Evolutionary conservation across 2,888 invertebrate species (phyloP).

Genomic region (Nephrotoma appendiculata): DNA sequence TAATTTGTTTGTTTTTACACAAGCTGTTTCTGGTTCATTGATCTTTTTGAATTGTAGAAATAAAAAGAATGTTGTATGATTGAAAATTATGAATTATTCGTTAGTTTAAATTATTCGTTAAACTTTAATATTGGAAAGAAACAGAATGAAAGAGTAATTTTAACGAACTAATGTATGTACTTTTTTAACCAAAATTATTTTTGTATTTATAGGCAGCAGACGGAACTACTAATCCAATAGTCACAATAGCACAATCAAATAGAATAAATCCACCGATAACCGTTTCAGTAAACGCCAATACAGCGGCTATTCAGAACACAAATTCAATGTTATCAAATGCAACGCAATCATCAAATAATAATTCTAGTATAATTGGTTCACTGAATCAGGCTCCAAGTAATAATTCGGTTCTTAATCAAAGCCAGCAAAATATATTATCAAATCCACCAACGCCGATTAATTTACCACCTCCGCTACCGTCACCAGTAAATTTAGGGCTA

Average conservation of each 20-base stretch:
- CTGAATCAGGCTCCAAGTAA: slow-evolving; percentile 19
- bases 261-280: not conserved
- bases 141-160: too few species aligned
- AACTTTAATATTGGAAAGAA: too few species aligned
- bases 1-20: too few species aligned
- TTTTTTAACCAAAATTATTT: too few species aligned
- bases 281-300: not conserved
- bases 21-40: too few species aligned
- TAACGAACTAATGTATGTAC: too few species aligned
- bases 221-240: slow-evolving; percentile 27
- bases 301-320: not conserved
- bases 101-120: too few species aligned
- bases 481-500: not conserved
- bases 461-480: slow-evolving; percentile 9
- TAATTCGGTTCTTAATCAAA: slow-evolving; percentile 18
- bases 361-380: not conserved
- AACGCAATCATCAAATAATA: slow-evolving; percentile 8
- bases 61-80: too few species aligned
- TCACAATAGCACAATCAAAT: not conserved
- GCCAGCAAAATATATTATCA: slow-evolving; percentile 12
- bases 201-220: not conserved
- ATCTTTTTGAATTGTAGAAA: too few species aligned
- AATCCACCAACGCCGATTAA: slow-evolving; percentile 12
- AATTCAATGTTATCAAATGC: slow-evolving; percentile 11
- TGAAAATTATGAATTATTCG: too few species aligned